Conservation (phyloP, 2,113 vertebrate species). For the Parotia lawesii region DNA sequence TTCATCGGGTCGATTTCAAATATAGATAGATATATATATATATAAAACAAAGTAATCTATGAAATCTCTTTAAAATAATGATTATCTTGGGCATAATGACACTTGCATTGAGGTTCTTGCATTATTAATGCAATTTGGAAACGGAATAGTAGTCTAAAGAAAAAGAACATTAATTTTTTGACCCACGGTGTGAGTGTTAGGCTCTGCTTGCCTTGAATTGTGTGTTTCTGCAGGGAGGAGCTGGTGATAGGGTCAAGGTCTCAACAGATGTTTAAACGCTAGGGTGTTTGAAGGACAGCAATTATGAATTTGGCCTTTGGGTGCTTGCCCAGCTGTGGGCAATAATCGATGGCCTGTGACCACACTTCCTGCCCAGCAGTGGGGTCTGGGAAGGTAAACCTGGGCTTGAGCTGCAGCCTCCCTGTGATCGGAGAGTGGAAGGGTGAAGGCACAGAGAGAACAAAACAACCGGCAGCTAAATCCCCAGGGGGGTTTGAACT, state of each 20-base stretch:
- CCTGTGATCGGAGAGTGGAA: neutral
- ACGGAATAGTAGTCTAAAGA: neutral
- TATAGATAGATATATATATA: neutral
- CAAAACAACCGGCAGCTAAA: neutral
- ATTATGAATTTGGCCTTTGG: neutral
- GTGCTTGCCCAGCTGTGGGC: neutral
- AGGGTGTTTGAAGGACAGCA: neutral
- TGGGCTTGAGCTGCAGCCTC: neutral
- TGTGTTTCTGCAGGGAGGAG: neutral
- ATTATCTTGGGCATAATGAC: neutral
- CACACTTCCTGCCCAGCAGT: neutral
- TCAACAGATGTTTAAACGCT: neutral
- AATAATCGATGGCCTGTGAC: neutral
- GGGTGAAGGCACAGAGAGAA: neutral
- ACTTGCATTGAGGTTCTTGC: neutral
- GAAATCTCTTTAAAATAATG: neutral
- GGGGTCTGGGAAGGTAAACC: neutral
- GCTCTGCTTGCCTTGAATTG: neutral
- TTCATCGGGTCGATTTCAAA: neutral
- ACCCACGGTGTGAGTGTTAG: neutral
- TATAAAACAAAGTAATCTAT: neutral
- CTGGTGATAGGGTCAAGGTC: neutral
- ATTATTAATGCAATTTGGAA: constrained; percentile 9
- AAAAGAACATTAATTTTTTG: neutral
- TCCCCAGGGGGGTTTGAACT: neutral